Evolutionary conservation across 2,888 invertebrate species (phyloP), one percentile per base, ranked within the genome.

Genomic region (Morpho helenor): DNA sequence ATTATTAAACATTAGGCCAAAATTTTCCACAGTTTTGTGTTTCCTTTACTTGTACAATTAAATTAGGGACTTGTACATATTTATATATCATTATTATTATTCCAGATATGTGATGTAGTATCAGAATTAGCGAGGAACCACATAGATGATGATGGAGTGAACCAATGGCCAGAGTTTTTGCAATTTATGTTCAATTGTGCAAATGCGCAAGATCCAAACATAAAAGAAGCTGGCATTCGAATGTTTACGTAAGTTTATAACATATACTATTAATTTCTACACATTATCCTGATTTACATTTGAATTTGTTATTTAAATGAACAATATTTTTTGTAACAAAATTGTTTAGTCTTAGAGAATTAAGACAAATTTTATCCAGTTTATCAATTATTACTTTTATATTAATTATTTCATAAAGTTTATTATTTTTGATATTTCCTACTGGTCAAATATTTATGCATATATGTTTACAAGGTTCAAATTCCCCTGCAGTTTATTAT

Each of bases 151-250:
- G 97, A 98, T 79, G 98, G 98, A 53, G 97, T 96, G 78, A 98
- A 98, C 87, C 95, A 95, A 68, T 99, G 99, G 99, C 98, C 97
- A 8, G 98, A 99, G 80, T 97, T 99, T 79, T 92, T 99, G 65
- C 95, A 95, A 83, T 99, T 98, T 81, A 92, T 99, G 76, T 99
- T 99, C 86, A 96, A 97, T 79, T 98, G 98, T 84, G 98, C 98
- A 52, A 96, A 94, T 80, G 95, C 97, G 47, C 93, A 95, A 50
- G 94, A 95, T 73, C 92, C 96, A 39, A 94, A 95, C 65, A 92
- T 98, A 60, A 98, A 97, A 86, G 98, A 99, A 82, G 95, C 97
- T 68, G 98, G 98, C 46, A 94, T 99, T 57, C 94, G 97, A 68
- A 97, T 99, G 92, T 98, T 99, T 76, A 96, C 97, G 94, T 97